A percentile compares a stretch with the other conserved stretches of the same genome.
Conservation (phyloP, 2,888 invertebrate genomes). For the Sisyra nigra region DNA sequence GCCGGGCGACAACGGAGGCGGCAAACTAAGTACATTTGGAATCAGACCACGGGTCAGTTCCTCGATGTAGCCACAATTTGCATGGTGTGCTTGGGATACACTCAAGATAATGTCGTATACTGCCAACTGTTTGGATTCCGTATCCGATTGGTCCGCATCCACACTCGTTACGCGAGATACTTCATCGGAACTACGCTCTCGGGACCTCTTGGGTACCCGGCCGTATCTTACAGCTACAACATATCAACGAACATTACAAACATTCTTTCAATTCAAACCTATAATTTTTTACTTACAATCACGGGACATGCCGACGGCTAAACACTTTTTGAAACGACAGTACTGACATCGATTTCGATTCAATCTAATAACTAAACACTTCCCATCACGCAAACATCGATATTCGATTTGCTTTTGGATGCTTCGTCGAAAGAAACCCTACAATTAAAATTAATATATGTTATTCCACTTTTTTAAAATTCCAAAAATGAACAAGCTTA, state of each 20-base stretch:
- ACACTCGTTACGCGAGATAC: constrained; percentile 30
- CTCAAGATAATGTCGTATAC: constrained; percentile 66
- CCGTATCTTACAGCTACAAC: constrained; percentile 86
- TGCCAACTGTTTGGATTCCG: constrained; percentile 38
- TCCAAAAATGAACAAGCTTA: neutral
- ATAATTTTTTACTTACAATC: constrained; percentile 63
- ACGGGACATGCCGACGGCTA: constrained; percentile 91
- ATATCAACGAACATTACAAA: constrained; percentile 8
- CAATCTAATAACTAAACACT: constrained; percentile 83
- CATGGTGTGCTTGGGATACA: constrained; percentile 71
- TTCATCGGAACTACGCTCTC: constrained; percentile 54
- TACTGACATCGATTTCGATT: constrained; percentile 92
- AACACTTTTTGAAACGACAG: constrained; percentile 93
- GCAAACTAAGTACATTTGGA: constrained; percentile 50
- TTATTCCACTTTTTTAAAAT: neutral
- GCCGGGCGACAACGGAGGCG: constrained; percentile 18
- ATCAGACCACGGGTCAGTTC: constrained; percentile 58
- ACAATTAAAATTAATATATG: constrained; percentile 20
- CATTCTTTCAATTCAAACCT: neutral
- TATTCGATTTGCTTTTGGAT: constrained; percentile 96
- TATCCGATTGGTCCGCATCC: constrained; percentile 25
- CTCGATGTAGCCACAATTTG: constrained; percentile 77
- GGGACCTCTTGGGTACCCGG: constrained; percentile 82
- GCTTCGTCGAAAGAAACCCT: constrained; percentile 92
- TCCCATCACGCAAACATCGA: constrained; percentile 83